Conservation (phyloP, 2,113 vertebrate genomes). For the Hemiscyllium ocellatum region DNA sequence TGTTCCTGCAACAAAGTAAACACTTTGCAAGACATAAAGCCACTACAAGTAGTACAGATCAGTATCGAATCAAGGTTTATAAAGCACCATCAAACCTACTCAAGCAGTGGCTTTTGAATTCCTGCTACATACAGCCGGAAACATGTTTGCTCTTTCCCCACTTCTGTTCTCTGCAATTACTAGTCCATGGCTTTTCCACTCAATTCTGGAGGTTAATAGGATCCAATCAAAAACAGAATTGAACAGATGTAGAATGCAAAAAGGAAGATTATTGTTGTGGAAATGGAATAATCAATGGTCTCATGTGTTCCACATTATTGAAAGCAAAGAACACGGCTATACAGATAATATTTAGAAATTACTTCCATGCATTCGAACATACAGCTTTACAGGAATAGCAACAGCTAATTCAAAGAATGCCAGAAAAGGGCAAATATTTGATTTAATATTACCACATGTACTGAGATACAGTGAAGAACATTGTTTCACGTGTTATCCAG, state of each 20-base stretch:
- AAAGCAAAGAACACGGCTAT: background rate
- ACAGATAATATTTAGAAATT: background rate
- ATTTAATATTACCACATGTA: no score
- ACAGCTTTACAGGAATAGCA: background rate
- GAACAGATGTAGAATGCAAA: background rate
- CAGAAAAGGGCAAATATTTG: background rate
- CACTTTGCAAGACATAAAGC: background rate
- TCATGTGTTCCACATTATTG: background rate
- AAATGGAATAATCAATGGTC: background rate
- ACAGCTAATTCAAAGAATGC: no score
- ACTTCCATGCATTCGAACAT: background rate
- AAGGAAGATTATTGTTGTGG: background rate
- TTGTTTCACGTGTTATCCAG: no score
- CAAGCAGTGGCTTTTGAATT: background rate
- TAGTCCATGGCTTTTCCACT: background rate
- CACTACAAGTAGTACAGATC: background rate
- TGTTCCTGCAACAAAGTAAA: slow-evolving; percentile 11
- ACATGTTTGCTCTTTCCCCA: background rate
- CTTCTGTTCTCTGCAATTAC: background rate
- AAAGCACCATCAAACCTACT: background rate
- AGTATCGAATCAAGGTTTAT: background rate
- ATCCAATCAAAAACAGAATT: background rate
- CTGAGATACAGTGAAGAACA: no score
- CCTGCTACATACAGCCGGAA: background rate
- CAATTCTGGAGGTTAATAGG: background rate